Conservation (phyloP, 2,888 invertebrate genomes). For the Nomada ferruginata region DNA sequence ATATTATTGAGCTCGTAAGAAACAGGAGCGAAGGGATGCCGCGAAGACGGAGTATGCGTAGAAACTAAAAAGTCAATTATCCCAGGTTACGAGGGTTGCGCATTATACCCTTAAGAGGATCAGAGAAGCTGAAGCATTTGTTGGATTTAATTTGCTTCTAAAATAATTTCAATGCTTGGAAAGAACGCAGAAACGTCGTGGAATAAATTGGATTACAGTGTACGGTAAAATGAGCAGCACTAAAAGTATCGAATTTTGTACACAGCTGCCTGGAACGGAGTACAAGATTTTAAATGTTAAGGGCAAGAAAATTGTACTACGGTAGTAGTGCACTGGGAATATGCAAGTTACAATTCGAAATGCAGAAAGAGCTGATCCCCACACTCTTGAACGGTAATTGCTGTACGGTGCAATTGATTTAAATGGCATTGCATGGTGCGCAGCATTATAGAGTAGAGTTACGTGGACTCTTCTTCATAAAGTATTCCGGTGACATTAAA, state of each 20-base stretch:
- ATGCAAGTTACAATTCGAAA: background rate
- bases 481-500: slow-evolving; percentile 5
- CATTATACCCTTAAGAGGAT: slow-evolving; percentile 37
- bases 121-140: slow-evolving; percentile 16
- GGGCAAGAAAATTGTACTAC: background rate
- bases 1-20: background rate
- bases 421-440: slow-evolving; percentile 60
- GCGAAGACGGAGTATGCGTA: background rate
- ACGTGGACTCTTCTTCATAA: slow-evolving; percentile 52
- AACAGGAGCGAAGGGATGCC: too few relatives aligned
- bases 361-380: slow-evolving; percentile 19
- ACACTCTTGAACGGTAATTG: slow-evolving; percentile 40
- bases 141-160: slow-evolving; percentile 2
- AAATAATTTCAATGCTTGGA: slow-evolving; percentile 19
- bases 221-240: background rate
- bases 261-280: too few relatives aligned
- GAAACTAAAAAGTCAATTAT: slow-evolving; percentile 38
- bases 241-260: too few relatives aligned
- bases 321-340: background rate
- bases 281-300: background rate
- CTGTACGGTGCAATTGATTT: slow-evolving; percentile 52
- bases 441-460: slow-evolving; percentile 40
- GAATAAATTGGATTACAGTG: slow-evolving; percentile 18
- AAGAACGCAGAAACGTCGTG: slow-evolving; percentile 2
- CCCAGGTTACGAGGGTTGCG: slow-evolving; percentile 30